phyloP scores from a whole-genome alignment of 2,113 vertebrate genomes.

The Phalacrocorax aristotelis region DNA sequence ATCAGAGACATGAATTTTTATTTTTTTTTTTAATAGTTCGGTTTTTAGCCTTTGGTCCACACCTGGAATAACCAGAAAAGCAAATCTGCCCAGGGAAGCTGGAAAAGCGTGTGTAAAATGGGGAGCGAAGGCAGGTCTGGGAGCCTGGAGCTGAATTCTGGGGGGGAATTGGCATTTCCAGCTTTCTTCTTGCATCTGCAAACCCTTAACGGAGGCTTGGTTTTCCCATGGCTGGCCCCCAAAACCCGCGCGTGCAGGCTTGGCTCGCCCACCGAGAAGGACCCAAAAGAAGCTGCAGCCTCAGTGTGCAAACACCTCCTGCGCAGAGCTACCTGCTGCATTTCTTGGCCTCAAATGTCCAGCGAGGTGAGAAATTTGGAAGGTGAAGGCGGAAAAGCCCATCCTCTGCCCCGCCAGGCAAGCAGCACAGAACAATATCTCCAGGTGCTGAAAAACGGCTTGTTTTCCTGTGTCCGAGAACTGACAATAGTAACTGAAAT shows the following conservation, averaged over 20 bases:
- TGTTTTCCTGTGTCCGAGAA: background rate
- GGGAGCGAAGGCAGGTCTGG: background rate
- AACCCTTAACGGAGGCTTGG: background rate
- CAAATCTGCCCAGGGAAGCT: background rate
- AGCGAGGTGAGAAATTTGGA: rapidly evolving
- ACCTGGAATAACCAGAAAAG: background rate
- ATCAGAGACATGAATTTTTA: background rate
- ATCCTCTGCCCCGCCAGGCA: background rate
- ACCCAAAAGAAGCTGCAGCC: background rate
- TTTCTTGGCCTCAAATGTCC: background rate
- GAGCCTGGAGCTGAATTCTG: background rate
- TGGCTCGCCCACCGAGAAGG: background rate
- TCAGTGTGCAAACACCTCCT: background rate
- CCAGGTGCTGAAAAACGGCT: background rate
- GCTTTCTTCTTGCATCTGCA: background rate
- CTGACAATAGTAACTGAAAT: background rate
- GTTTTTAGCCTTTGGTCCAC: background rate
- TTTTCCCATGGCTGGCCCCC: background rate
- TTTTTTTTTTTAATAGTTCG: background rate
- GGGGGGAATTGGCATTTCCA: background rate
- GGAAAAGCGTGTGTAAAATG: background rate
- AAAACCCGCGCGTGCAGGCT: background rate
- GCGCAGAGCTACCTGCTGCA: background rate
- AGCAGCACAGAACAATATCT: background rate
- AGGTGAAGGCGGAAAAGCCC: background rate